These are phyloP conservation scores for Reticulitermes lucifugus DNA, from an alignment of 2,888 invertebrate species.

Conservation along the genomic window DNA sequence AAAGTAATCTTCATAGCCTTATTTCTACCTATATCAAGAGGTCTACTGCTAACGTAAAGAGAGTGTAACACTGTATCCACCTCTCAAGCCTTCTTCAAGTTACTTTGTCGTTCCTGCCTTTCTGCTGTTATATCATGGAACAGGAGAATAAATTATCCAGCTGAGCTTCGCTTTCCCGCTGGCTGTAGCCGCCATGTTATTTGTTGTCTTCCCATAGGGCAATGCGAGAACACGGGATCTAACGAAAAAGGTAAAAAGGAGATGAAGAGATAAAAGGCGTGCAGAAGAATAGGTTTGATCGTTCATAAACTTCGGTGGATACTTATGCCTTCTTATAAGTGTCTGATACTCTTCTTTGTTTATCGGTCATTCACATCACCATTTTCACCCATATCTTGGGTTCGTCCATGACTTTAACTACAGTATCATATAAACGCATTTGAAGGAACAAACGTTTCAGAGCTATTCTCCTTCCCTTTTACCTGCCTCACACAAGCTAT, in stretches of 20 bases:
- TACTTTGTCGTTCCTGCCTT: conserved; percentile 6
- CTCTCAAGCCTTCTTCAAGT: conserved; percentile 16
- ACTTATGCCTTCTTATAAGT: not conserved
- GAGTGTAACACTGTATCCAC: not conserved
- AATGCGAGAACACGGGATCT: not conserved
- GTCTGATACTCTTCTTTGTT: not conserved
- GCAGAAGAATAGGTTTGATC: not conserved
- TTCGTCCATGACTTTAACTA: not conserved
- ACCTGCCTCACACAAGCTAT: not conserved
- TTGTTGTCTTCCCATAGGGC: conserved; percentile 23
- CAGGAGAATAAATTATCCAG: conserved; percentile 15
- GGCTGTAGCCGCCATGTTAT: conserved; percentile 1
- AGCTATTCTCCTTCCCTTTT: not conserved
- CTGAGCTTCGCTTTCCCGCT: not conserved
- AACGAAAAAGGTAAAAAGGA: not conserved
- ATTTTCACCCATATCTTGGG: not conserved
- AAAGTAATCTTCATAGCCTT: no score
- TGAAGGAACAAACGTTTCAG: not conserved
- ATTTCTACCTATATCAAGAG: not conserved
- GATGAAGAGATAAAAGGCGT: not conserved
- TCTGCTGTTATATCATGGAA: not conserved
- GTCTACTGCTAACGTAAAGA: not conserved
- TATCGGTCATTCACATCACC: not conserved
- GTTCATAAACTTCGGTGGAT: not conserved
- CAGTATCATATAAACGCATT: not conserved